Evolutionary conservation across 2,113 vertebrate species (phyloP).

Genomic region (Rhinolophus sinicus): DNA sequence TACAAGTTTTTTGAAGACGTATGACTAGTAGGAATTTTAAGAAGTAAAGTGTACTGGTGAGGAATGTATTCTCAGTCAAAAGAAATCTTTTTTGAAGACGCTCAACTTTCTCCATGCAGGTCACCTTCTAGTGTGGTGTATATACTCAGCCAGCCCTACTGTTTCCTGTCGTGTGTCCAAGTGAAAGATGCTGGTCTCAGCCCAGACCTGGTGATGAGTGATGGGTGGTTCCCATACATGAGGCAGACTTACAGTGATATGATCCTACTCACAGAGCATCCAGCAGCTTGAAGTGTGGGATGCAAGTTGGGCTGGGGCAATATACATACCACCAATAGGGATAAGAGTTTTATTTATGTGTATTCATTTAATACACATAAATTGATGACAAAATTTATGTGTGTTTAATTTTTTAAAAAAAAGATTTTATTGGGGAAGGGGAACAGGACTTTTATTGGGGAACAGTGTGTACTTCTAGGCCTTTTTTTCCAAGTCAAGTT

Average conservation of each 20-base stretch:
- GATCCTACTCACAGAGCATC: rapidly evolving
- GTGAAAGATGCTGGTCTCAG: neutral
- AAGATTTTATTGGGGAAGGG: too few species aligned
- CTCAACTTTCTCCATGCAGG: neutral
- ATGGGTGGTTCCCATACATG: rapidly evolving
- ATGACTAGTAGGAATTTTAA: neutral
- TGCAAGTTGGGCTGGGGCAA: rapidly evolving
- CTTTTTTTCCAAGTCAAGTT: too few species aligned
- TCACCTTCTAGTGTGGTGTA: neutral
- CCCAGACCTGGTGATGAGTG: rapidly evolving
- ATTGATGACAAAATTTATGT: neutral
- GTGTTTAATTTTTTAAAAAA: too few species aligned
- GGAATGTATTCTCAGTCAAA: neutral
- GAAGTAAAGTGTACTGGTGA: neutral
- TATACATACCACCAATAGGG: too few species aligned
- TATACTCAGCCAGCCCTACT: rapidly evolving
- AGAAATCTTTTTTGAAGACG: neutral
- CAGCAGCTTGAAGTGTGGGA: neutral
- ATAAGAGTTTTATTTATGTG: neutral
- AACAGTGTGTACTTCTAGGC: too few species aligned
- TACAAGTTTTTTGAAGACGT: neutral
- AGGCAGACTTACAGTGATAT: rapidly evolving
- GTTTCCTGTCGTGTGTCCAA: rapidly evolving
- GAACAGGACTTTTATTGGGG: too few species aligned
- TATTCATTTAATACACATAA: neutral